Evolutionary conservation across 2,113 vertebrate species (phyloP).

Genomic region (Ornithorhynchus anatinus): DNA sequence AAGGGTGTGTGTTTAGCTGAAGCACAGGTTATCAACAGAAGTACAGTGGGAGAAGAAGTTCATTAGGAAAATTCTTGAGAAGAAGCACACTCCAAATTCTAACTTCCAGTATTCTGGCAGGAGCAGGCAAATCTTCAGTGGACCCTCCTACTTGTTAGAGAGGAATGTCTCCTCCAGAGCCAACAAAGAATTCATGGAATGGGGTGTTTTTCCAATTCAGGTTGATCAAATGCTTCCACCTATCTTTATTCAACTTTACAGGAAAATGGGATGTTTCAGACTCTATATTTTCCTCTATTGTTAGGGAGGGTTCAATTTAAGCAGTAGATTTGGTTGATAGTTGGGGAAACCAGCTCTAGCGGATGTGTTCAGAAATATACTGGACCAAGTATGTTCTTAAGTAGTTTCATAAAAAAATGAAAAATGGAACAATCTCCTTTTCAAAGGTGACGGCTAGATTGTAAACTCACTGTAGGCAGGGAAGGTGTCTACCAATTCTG

Average conservation of each 20-base stretch:
- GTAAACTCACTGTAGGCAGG: no score
- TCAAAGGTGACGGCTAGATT: no score
- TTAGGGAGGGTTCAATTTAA: not conserved
- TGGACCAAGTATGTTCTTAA: no score
- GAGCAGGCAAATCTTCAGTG: not conserved
- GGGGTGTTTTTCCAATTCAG: conserved; percentile 6
- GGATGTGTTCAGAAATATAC: conserved; percentile 12
- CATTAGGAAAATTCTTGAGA: no score
- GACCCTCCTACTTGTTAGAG: conserved; percentile 1
- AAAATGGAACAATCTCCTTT: no score
- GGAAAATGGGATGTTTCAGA: no score
- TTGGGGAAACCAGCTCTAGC: conserved; percentile 8
- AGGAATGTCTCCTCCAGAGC: not conserved
- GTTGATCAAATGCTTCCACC: not conserved
- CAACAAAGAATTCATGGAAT: not conserved
- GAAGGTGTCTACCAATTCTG: no score
- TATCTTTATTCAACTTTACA: not conserved
- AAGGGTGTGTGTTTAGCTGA: no score
- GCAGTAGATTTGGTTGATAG: conserved; percentile 1
- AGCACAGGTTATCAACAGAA: no score
- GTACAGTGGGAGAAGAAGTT: no score
- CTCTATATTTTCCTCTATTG: conserved; percentile 23
- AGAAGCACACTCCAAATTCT: no score
- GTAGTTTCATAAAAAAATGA: no score
- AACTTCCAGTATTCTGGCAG: not conserved